Evolutionary conservation across 1,140 invertebrate species (phyloP).

Genomic region (Drosophila paulistorum): DNA sequence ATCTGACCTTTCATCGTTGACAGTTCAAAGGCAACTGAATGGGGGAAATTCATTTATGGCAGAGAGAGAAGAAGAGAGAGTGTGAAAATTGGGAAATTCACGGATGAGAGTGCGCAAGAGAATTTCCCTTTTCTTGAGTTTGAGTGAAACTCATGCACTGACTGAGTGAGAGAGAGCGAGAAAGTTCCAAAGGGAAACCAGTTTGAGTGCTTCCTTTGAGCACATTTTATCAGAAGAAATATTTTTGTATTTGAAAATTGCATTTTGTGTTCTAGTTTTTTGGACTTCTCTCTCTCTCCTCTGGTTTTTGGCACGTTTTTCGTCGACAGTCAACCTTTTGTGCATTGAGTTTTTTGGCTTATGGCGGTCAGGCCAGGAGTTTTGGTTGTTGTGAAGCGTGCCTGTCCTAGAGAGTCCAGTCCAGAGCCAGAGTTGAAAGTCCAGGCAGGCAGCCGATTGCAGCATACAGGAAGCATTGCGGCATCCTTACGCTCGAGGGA

Average conservation of each 20-base stretch:
- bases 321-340: slow-evolving; percentile 45
- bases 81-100: slow-evolving; percentile 21
- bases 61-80: background rate
- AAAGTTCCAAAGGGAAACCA: slow-evolving; percentile 22
- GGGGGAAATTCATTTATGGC: slow-evolving; percentile 23
- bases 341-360: slow-evolving; percentile 65
- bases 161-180: background rate
- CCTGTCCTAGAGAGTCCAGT: slow-evolving; percentile 1
- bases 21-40: slow-evolving; percentile 51
- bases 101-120: slow-evolving; percentile 23
- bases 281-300: slow-evolving; percentile 5
- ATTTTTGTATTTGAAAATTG: slow-evolving; percentile 11
- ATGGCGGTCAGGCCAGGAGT: slow-evolving; percentile 51
- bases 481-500: slow-evolving; percentile 53
- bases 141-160: background rate
- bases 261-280: slow-evolving; percentile 17
- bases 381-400: slow-evolving; percentile 56
- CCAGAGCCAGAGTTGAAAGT: background rate
- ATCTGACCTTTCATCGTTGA: slow-evolving; percentile 44
- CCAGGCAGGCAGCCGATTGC: slow-evolving; percentile 33
- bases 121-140: slow-evolving; percentile 4
- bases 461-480: slow-evolving; percentile 58
- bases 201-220: slow-evolving; percentile 11
- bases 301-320: slow-evolving; percentile 53
- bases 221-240: no score